Evolutionary conservation across 2,888 invertebrate species (phyloP), one percentile per base, ranked within the genome.

Genomic region (Diarsia dahlii): DNA sequence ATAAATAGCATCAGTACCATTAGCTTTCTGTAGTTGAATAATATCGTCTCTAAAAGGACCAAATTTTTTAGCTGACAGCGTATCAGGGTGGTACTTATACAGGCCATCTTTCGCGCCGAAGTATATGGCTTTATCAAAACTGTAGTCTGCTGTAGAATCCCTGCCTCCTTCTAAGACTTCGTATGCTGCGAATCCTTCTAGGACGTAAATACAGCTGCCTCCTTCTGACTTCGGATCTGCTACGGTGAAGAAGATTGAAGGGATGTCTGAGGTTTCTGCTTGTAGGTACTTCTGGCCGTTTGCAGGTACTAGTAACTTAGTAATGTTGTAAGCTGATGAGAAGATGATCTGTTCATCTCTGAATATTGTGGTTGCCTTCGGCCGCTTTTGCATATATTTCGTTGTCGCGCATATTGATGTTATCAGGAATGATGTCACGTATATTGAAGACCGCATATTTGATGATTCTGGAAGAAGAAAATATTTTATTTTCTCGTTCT

Each of bases 141-240:
- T 90, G 18, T 94, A 95, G 64, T 94, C 94, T 3, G 93, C 90
- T 4, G 95, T 95, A 0, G 93, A 87, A 62, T 95, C 95, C 72
- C 94, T 88, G 0, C 95, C 95, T 0, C 95, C 95, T 90, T 95
- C 95, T 2, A 95, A 81, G 0, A 95, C 72, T 88, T 95, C 94
- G 50, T 92, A 95, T 0, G 95, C 94, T n/a, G 93, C 93, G 15
- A 94, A 89, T 2, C 92, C 95, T 91, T 95, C 94, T 18, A 95
- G 74, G 0, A 94, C 94, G n/a, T 94, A 95, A 3, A 95, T 93
- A 80, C 95, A 94, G 45, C 91, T 90, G 0, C 94, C 95, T 3
- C 93, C 93, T 69, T 94, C 92, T 10, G 92, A 74, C 58, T 89
- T 92, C 0, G 92, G 88, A 71, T 94, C 94, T 0, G 90, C 69